Percentiles rank a stretch among this genome's conserved stretches.
phyloP scores from a whole-genome alignment of 2,888 invertebrate species.

The Brachycybe producta region DNA sequence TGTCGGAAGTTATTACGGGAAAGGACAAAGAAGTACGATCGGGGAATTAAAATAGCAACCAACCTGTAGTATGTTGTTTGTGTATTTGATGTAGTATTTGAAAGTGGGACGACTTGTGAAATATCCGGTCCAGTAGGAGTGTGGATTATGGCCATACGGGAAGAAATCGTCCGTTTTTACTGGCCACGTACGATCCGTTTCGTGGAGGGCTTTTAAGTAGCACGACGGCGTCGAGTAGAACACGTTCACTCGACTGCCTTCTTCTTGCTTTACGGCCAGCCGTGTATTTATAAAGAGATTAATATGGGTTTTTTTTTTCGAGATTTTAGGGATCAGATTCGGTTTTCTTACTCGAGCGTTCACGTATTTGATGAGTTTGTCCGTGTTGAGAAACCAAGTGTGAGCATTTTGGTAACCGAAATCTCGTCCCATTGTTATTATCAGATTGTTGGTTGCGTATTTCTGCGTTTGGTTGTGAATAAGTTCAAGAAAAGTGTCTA shows the following conservation, averaged over 20 bases:
- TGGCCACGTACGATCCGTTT: constrained; percentile 26
- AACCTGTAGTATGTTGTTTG: constrained; percentile 17
- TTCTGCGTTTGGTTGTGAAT: constrained; percentile 37
- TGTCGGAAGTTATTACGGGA: too few relatives aligned
- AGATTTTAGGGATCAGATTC: neutral
- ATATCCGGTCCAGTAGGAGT: constrained; percentile 44
- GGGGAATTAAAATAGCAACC: too few relatives aligned
- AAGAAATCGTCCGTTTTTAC: constrained; percentile 35
- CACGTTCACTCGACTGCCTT: constrained; percentile 23
- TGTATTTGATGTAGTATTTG: constrained; percentile 9
- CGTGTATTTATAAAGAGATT: neutral
- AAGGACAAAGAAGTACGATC: too few relatives aligned
- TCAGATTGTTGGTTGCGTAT: constrained; percentile 57
- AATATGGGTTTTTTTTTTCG: neutral
- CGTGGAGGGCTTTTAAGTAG: constrained; percentile 47
- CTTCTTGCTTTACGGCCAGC: constrained; percentile 6
- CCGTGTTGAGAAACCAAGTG: constrained; percentile 68
- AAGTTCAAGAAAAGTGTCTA: constrained; percentile 32
- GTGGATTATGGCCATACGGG: constrained; percentile 35
- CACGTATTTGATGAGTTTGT: constrained; percentile 68
- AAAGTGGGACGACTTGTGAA: constrained; percentile 61
- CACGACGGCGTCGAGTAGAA: constrained; percentile 78
- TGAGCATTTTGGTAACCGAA: constrained; percentile 73
- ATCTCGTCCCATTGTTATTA: constrained; percentile 80
- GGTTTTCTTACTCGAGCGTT: constrained; percentile 34